Evolutionary conservation across 2,797 vertebrate genomes (phyloP).

Genomic region (Sebastes steindachneri): DNA sequence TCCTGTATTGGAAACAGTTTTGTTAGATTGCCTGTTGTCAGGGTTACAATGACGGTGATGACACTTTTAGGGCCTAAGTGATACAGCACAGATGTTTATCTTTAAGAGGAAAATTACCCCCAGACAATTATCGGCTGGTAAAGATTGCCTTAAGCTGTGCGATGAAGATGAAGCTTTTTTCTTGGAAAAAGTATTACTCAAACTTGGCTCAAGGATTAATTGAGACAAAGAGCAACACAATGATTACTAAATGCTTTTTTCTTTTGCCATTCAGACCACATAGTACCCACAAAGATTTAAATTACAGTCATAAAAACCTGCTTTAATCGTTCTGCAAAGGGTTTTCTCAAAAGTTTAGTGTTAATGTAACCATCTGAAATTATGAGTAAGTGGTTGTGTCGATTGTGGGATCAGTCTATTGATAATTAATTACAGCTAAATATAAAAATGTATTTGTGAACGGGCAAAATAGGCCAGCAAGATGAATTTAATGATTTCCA

Average conservation of each 20-base stretch:
- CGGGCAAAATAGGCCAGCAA: neutral
- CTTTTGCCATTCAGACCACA: neutral
- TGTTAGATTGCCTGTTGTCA: conserved; percentile 14
- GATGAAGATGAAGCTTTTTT: conserved; percentile 2
- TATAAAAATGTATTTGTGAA: conserved; percentile 2
- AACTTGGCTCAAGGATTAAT: neutral
- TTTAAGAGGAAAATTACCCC: conserved; percentile 11
- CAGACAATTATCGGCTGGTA: conserved; percentile 16
- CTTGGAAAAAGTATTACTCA: neutral
- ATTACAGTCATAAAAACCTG: neutral
- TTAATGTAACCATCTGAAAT: neutral
- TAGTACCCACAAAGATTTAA: neutral
- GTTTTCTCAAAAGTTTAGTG: neutral
- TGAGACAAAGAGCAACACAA: conserved; percentile 6
- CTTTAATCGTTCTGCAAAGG: neutral
- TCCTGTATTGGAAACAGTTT: conserved; percentile 30
- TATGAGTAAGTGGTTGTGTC: neutral
- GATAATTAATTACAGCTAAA: conserved; percentile 12
- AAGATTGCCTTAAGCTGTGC: neutral
- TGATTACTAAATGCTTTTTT: neutral
- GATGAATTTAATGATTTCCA: neutral
- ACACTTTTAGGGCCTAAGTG: conserved; percentile 25
- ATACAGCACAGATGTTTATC: conserved; percentile 42
- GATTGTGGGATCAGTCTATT: neutral
- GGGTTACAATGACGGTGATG: conserved; percentile 1